phyloP scores from a whole-genome alignment of 2,113 vertebrate genomes.

The Spea bombifrons region DNA sequence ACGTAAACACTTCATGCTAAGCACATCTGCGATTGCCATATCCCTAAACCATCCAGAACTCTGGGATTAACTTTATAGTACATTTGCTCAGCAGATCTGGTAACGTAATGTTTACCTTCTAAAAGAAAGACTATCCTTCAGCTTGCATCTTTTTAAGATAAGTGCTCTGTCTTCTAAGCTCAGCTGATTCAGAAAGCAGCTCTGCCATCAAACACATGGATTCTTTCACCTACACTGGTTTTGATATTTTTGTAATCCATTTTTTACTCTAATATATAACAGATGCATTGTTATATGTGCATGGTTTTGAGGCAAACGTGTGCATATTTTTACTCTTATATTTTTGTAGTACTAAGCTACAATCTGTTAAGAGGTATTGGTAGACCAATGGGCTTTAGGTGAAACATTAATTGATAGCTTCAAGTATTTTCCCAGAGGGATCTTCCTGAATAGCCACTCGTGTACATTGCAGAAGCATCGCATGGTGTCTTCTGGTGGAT shows the following conservation, averaged over 20 bases:
- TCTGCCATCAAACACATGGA: conserved; percentile 59
- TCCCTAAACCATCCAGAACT: conserved; percentile 59
- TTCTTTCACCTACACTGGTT: conserved; percentile 57
- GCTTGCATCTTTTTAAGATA: conserved; percentile 53
- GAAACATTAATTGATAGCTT: too few species aligned
- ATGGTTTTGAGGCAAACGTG: neutral
- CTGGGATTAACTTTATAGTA: conserved; percentile 72
- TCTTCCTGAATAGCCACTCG: too few species aligned
- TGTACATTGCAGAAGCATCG: too few species aligned
- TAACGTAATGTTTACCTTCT: conserved; percentile 67
- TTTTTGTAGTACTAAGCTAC: too few species aligned
- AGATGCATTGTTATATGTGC: conserved; percentile 55
- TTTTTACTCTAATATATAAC: conserved; percentile 62
- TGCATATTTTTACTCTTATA: too few species aligned
- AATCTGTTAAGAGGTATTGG: too few species aligned
- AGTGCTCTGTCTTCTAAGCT: conserved; percentile 62
- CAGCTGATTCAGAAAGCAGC: conserved; percentile 65
- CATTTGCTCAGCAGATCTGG: conserved; percentile 65
- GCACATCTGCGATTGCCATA: conserved; percentile 67
- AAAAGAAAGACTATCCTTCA: conserved; percentile 62
- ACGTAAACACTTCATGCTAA: conserved; percentile 56
- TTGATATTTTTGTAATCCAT: conserved; percentile 57
- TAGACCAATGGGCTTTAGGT: too few species aligned
- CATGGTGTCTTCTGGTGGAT: too few species aligned
- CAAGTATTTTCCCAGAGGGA: too few species aligned